phyloP scores from a whole-genome alignment of 2,113 vertebrate species.

The Columba livia region DNA sequence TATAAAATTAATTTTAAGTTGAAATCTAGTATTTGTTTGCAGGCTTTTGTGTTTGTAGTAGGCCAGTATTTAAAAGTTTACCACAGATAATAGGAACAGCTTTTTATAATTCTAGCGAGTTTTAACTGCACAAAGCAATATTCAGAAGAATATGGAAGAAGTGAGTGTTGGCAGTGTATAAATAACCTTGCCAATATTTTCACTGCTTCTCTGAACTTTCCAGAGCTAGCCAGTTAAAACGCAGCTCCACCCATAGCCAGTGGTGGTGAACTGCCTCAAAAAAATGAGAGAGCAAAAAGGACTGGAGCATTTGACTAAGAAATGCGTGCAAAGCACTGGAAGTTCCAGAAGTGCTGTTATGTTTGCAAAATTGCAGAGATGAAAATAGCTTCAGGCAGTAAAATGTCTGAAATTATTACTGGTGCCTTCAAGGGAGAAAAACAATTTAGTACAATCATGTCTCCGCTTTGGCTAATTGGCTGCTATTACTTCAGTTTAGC shows the following conservation, averaged over 20 bases:
- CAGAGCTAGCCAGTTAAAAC: neutral
- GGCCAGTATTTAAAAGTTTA: neutral
- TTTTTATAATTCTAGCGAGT: neutral
- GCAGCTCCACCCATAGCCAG: neutral
- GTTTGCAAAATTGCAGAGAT: neutral
- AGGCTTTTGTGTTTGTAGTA: neutral
- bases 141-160: neutral
- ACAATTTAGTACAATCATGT: neutral
- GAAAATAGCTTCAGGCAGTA: neutral
- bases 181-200: neutral
- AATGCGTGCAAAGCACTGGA: neutral
- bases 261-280: neutral
- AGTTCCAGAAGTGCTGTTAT: neutral
- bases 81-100: neutral
- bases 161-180: neutral
- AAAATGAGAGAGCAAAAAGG: neutral
- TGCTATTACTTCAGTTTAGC: neutral
- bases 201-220: neutral
- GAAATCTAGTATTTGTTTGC: neutral
- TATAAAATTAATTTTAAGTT: neutral
- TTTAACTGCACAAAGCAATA: neutral
- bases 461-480: neutral
- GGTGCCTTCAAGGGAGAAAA: neutral
- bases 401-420: neutral
- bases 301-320: conserved; percentile 19